phyloP scores from a whole-genome alignment of 2,888 invertebrate species.

The Rotaria sp. region DNA sequence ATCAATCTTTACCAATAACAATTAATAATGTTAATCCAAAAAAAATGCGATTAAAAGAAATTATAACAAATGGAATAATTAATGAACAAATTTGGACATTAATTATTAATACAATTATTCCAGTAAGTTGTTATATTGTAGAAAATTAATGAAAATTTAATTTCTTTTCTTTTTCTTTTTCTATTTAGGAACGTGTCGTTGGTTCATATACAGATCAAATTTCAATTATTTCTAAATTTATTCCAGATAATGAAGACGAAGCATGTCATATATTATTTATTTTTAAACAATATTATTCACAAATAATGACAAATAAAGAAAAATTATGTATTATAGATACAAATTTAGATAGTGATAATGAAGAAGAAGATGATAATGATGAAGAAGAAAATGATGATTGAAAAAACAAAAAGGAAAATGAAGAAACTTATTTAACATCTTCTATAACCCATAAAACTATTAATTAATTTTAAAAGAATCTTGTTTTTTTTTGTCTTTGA shows the following conservation, averaged over 20 bases:
- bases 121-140: not conserved
- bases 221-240: not conserved
- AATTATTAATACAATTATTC: constrained; percentile 5
- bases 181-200: constrained; percentile 4
- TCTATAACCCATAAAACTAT: no score
- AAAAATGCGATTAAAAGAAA: not conserved
- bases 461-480: no score
- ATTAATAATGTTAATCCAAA: constrained; percentile 20
- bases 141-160: no score
- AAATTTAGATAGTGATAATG: not conserved
- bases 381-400: not conserved
- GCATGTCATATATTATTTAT: not conserved
- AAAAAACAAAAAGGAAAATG: no score
- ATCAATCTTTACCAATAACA: not conserved
- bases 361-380: not conserved
- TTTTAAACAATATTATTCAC: not conserved
- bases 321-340: not conserved
- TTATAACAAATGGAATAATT: not conserved
- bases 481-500: no score
- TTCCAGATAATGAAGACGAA: constrained; percentile 5
- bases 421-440: no score
- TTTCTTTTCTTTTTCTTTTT: no score
- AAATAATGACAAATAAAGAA: not conserved
- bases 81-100: not conserved
- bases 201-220: not conserved